Percentiles rank a stretch among this genome's conserved stretches.
phyloP scores from a whole-genome alignment of 2,888 invertebrate genomes.

The Luffia ferchaultella region DNA sequence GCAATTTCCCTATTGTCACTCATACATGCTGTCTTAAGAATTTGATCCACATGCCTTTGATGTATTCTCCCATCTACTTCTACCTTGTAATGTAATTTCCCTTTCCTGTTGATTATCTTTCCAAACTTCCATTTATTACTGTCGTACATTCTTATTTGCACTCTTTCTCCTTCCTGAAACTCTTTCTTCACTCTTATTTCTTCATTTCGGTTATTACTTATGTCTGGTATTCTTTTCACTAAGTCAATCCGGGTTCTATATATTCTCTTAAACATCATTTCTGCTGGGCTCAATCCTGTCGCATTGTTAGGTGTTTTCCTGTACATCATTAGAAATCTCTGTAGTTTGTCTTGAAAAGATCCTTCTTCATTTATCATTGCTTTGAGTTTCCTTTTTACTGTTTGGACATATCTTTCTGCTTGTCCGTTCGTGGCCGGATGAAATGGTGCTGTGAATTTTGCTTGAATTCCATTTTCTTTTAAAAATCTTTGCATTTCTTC shows the following conservation, averaged over 20 bases:
- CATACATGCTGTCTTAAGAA: no score
- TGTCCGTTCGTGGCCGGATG: conserved; percentile 13
- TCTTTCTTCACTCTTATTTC: no score
- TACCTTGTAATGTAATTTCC: no score
- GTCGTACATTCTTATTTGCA: no score
- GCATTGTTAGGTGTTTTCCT: neutral
- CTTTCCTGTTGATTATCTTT: no score
- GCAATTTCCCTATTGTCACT: no score
- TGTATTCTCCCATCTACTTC: no score
- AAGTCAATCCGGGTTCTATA: neutral
- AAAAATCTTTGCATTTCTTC: conserved; percentile 13
- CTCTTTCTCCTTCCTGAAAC: no score
- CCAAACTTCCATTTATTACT: no score
- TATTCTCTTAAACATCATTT: neutral
- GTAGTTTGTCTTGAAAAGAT: neutral
- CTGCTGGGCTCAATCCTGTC: neutral
- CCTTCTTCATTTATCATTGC: neutral
- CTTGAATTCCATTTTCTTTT: conserved; percentile 12
- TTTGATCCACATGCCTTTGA: no score
- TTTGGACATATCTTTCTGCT: conserved; percentile 13
- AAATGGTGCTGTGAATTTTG: conserved; percentile 8
- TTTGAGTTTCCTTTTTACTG: conserved; percentile 9
- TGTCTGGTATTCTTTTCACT: no score
- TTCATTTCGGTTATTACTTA: no score
- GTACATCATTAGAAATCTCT: neutral